Base-by-base conservation (phyloP, 2,113 vertebrate genomes). In the Lophius piscatorius region DNA sequence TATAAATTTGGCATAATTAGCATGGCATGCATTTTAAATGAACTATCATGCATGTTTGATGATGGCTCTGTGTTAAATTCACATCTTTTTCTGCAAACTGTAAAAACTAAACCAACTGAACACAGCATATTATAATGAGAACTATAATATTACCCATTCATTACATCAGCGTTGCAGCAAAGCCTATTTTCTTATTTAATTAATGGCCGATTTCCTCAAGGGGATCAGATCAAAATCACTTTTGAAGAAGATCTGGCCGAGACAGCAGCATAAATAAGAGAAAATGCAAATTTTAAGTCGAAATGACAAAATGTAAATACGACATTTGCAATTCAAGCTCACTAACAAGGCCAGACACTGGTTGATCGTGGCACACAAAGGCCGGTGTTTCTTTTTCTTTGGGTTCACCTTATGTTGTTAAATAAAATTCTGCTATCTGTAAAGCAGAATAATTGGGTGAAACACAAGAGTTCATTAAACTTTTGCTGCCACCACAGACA, bases 221-320 rank as follows among this genome's bases (percentile, higher is more conserved):
- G 47, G 75, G 52, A 71, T 24, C 44, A 39, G 34, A 58, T 61
- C 47, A 23, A 45, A 76, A 64, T 73, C 40, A 47, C 55, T 71
- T 86, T 79, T 66, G 61, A 74, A 70, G 50, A 82, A 70, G 71
- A 76, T 77, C 55, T 58, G 64, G 49, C 38, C 52, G 48, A 61
- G 57, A 73, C 49, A 17, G 69, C 24, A 1, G 67, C 62, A 73
- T 79, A 70, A 84, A 84, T 54, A 66, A 81, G 50, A 68, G 40
- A 12, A 72, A 76, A 87, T 87, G 83, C 81, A 28, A 75, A 85
- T 88, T 76, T 76, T 49, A 65, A 62, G 57, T 69, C 55, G 46
- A 83, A 87, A 83, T 76, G 65, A 80, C 66, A 77, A 74, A 81
- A 82, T 85, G 73, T 81, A 82, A 88, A 81, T 77, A 77, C 56